Evolutionary conservation across 2,888 invertebrate genomes (phyloP).

Genomic region (Dendrolimus pini): DNA sequence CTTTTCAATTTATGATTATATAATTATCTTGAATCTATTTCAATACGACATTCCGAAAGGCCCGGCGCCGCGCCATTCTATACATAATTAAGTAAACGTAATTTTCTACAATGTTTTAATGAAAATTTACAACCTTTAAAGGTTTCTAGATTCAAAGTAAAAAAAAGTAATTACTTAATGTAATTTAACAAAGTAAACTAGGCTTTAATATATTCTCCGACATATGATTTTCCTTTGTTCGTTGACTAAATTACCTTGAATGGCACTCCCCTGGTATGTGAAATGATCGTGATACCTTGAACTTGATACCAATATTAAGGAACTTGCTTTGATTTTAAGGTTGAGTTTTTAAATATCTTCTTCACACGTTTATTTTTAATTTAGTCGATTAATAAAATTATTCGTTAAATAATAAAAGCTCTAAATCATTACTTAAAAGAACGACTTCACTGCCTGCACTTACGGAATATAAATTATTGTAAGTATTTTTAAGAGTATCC

Average conservation of each 20-base stretch:
- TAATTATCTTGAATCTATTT: too few species aligned
- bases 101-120: slow-evolving; percentile 42
- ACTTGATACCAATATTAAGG: slow-evolving; percentile 32
- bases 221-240: slow-evolving; percentile 8
- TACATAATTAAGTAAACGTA: slow-evolving; percentile 39
- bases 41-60: too few species aligned
- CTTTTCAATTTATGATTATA: too few species aligned
- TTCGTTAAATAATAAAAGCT: too few species aligned
- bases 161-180: slow-evolving; percentile 20
- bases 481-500: too few species aligned
- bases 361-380: too few species aligned
- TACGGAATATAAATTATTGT: too few species aligned
- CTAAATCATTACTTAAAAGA: too few species aligned
- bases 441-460: too few species aligned
- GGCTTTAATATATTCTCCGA: slow-evolving; percentile 20
- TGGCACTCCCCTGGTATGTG: slow-evolving; percentile 28
- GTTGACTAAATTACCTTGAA: slow-evolving; percentile 18
- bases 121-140: slow-evolving; percentile 48
- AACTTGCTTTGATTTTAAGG: slow-evolving; percentile 20
- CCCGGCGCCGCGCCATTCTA: too few species aligned
- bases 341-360: neutral
- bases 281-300: slow-evolving; percentile 28
- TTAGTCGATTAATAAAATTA: too few species aligned
- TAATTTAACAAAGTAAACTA: slow-evolving; percentile 20
- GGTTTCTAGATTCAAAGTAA: slow-evolving; percentile 47